A percentile compares a stretch with the other conserved stretches of the same genome.
Evolutionary conservation across 2,888 invertebrate species (phyloP).

Genomic region (Callimorpha dominula): DNA sequence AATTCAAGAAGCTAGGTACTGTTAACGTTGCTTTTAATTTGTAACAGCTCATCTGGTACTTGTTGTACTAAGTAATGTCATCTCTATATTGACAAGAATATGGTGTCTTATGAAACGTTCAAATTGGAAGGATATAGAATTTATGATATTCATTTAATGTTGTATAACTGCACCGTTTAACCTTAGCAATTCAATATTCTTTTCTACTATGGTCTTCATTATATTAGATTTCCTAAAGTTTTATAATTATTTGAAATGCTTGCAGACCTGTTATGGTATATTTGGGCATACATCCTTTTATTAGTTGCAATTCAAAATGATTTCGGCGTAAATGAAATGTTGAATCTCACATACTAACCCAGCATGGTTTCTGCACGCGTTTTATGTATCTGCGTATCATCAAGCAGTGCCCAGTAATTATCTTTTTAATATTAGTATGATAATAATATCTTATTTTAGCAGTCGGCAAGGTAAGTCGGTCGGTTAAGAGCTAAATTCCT

Average conservation of each 20-base stretch:
- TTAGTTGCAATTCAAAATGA: constrained; percentile 16
- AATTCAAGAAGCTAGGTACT: constrained; percentile 76
- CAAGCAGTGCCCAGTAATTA: constrained; percentile 49
- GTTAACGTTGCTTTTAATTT: constrained; percentile 44
- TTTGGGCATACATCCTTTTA: constrained; percentile 34
- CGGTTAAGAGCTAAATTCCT: constrained; percentile 49
- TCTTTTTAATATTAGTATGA: constrained; percentile 56
- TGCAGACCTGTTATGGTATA: constrained; percentile 11
- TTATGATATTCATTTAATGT: constrained; percentile 55
- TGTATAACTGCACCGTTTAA: constrained; percentile 69
- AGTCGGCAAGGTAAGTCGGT: constrained; percentile 45
- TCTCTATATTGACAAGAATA: constrained; percentile 30
- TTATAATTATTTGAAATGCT: not conserved
- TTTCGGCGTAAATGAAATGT: constrained; percentile 29
- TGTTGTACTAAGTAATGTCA: constrained; percentile 34
- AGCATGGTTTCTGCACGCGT: constrained; percentile 24
- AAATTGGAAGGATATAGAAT: constrained; percentile 36
- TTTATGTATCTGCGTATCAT: constrained; percentile 15
- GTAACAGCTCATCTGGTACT: constrained; percentile 29
- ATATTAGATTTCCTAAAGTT: constrained; percentile 42
- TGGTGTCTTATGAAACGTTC: constrained; percentile 18
- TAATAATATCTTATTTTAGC: constrained; percentile 64
- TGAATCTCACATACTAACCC: constrained; percentile 7
- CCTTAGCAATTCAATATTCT: constrained; percentile 67
- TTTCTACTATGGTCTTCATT: constrained; percentile 56